Evolutionary conservation across 2,113 vertebrate species (phyloP), one percentile per base, ranked within the genome.

Genomic region (Siniperca chuatsi): DNA sequence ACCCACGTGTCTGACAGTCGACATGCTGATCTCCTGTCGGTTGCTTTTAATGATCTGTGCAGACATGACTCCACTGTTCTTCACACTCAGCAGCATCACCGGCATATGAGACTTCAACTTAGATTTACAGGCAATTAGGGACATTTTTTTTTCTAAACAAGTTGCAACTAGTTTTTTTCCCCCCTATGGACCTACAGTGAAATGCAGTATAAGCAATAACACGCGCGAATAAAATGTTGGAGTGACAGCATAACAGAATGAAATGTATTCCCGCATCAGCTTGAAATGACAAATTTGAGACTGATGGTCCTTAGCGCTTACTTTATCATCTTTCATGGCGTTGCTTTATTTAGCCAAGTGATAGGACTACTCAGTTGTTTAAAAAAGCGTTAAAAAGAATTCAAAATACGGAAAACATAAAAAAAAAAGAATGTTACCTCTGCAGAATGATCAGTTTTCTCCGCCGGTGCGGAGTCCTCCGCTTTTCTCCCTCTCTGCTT

Each of bases 1-100:
- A 88, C 84, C 87, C 77, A 81, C 83, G 87, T 85, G 79, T 81
- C 29, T 86, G 74, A 76, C 78, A 11, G 35, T 37, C 21, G 23
- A 42, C 52, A n/a, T 1, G 52, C 52, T 57, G 52, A 57, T 72
- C 70, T 72, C 35, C 21, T n/a, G 15, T 69, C n/a, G 9, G 46
- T 33, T 74, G 13, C 46, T 21, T 54, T 33, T 65, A 23, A 18
- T 40, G 3, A 58, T 65, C n/a, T 50, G 21, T 50, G 33, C 58
- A 78, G 74, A 79, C 44, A 58, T 48, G 9, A 48, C 48, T 58
- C 62, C 8, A 4, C 48, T 71, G 18, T 20, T 29, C 13, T 48
- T 42, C 35, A 48, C 37, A 35, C 29, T 6, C 18, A 6, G 48
- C 42, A 25, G 29, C 62, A 40, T 35, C 25, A n/a, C 52, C 1